Percentiles rank a stretch among this genome's conserved stretches.
Conservation (phyloP, 1,140 invertebrate species). For the Brachionus rotundiformis region DNA sequence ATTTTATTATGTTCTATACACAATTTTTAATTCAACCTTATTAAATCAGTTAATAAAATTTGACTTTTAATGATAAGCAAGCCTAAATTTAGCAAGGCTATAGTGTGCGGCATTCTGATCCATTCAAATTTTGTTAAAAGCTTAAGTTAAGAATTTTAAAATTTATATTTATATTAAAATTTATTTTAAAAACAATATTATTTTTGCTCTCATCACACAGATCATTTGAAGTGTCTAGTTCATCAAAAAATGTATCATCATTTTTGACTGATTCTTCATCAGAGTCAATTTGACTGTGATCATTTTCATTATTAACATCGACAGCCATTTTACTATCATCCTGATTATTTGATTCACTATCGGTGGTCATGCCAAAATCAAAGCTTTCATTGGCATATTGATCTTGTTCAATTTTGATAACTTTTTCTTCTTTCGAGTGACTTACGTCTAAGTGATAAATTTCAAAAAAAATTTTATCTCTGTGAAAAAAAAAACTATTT, state of each 20-base stretch:
- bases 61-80: constrained; percentile 28
- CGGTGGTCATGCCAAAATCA: not conserved
- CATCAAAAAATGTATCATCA: not conserved
- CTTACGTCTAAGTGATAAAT: constrained; percentile 20
- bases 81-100: constrained; percentile 25
- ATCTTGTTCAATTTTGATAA: not conserved
- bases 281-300: not conserved
- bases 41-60: constrained; percentile 47
- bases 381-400: not conserved
- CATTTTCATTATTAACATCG: not conserved
- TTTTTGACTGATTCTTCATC: constrained; percentile 17
- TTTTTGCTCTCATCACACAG: not conserved
- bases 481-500: not conserved
- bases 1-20: too few species aligned
- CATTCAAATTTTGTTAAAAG: constrained; percentile 47
- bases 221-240: not conserved
- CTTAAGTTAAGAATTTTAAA: constrained; percentile 3
- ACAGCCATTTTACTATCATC: constrained; percentile 6
- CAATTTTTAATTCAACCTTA: not conserved
- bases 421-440: constrained; percentile 6
- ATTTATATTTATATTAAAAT: not conserved
- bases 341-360: not conserved
- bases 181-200: not conserved
- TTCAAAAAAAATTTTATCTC: constrained; percentile 26
- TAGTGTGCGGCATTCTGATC: constrained; percentile 46